Base-by-base conservation (phyloP, 2,113 vertebrate genomes). In the Passer domesticus region DNA sequence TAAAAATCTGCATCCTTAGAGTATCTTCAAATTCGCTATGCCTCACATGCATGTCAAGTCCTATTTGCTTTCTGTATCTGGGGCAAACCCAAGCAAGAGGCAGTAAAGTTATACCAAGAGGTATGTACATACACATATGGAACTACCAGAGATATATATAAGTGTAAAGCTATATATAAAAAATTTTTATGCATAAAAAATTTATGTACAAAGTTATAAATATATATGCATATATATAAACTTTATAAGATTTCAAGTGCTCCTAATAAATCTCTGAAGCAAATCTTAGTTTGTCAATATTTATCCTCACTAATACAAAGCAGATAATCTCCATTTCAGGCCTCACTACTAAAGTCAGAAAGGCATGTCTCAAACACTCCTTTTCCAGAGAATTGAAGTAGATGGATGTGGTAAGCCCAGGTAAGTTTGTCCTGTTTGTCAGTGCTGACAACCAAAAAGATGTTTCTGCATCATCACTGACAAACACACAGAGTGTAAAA, bases 1-100 rank as follows among this genome's bases (percentile, higher is more conserved):
- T 78, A 37, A 87, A 92, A 91, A 63, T 84, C 55, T 94, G 47
- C 59, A 74, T 81, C 56, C 83, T 73, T 80, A 67, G 46, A 74
- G 23, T 21, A 80, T 55, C 77, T 67, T 87, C 47, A 89, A 89
- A 84, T 89, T 89, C 2, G 6, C 27, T 89, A n/a, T 63, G 52
- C 56, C 33, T 87, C 18, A 55, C 64, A 73, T 63, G 55, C 10
- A 21, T 58, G 59, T 44, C 49, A 62, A 56, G 41, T 80, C 7
- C 1, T 68, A 30, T 74, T 95, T 91, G 9, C 80, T 58, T 23
- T 58, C 60, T 80, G 15, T 55, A 46, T 62, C 49, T 81, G 55
- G 60, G 55, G 22, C n/a, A 91, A 84, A 69, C 23, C 50, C 2
- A 4, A 62, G 37, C 18, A 91, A 74, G 30, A 76, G 28, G 7